Percentiles rank a stretch among this genome's conserved stretches.
Evolutionary conservation across 2,113 vertebrate genomes (phyloP).

Genomic region (Romanogobio albipinnatus): DNA sequence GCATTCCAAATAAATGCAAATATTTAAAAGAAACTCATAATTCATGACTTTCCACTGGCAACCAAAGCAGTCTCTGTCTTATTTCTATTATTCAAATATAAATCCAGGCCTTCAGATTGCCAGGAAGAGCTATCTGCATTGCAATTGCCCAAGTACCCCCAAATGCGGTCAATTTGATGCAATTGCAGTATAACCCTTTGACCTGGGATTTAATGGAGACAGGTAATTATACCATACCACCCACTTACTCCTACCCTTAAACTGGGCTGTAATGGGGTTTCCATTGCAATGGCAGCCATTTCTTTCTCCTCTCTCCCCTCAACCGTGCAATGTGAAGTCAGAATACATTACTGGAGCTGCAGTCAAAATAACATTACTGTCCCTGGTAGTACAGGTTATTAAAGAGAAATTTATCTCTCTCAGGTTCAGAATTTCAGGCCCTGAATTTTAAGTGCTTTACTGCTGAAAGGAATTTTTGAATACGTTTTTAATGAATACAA

Average conservation of each 20-base stretch:
- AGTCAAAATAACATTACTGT: constrained; percentile 57
- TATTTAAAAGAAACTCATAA: not conserved
- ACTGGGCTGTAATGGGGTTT: constrained; percentile 58
- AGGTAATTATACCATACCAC: constrained; percentile 56
- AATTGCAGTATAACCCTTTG: constrained; percentile 56
- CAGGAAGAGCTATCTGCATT: constrained; percentile 48
- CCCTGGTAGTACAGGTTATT: constrained; percentile 45
- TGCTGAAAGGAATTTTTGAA: not conserved
- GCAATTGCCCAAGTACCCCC: constrained; percentile 44
- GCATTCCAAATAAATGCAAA: not conserved
- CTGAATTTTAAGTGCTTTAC: constrained; percentile 4
- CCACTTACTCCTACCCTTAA: constrained; percentile 59
- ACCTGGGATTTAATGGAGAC: constrained; percentile 48
- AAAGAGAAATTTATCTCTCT: constrained; percentile 40
- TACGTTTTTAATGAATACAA: not conserved
- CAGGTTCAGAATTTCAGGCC: not conserved
- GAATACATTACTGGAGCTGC: constrained; percentile 47
- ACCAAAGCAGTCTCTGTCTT: constrained; percentile 20
- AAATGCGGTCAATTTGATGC: constrained; percentile 59
- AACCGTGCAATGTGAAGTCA: constrained; percentile 48
- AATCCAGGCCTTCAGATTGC: constrained; percentile 37
- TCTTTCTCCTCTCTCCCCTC: constrained; percentile 48
- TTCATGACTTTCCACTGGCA: not conserved
- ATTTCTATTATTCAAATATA: constrained; percentile 42
- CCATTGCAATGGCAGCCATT: constrained; percentile 51